Evolutionary conservation across 2,797 vertebrate genomes (phyloP), one percentile per base, ranked within the genome.

Genomic region (Clangula hyemalis): DNA sequence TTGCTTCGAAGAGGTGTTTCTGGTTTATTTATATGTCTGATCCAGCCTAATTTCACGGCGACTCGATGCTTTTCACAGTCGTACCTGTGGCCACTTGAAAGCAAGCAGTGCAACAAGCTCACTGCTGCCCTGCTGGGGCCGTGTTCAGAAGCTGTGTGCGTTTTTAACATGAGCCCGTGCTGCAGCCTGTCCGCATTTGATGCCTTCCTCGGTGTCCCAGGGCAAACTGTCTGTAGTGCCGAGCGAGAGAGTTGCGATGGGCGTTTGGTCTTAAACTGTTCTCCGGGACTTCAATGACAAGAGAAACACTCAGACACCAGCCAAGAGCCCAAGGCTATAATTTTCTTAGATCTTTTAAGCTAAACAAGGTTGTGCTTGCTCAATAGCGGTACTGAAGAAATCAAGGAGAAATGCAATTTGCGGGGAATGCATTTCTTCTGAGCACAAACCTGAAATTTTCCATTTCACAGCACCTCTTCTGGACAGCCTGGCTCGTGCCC

Each of bases 321-420:
- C 91, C 80, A 69, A 71, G 79, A 84, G 93, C 91, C 93, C 19
- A 0, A 22, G 93, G 95, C 90, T 86, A 43, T 4, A 7, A 78
- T 91, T 91, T 95, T 19, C 91, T 90, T 11, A 58, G 34, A 21
- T 54, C 91, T 96, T 87, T 91, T 76, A 95, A 87, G 64, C 79
- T 85, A 3, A 90, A 45, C 66, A 53, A 84, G 71, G 74, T 38
- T 87, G 85, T 76, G 34, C 41, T 85, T 87, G 32, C 4, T 75
- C 45, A 61, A 70, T 72, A 90, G 32, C 53, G 39, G 72, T 3
- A 18, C 36, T 54, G 49, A 66, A 70, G 27, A 45, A 94, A 94
- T 47, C 79, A 75, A 88, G 79, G 79, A 0, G 19, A 81, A 86
- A 92, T 22, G 60, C 38, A 65, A 64, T 91, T 68, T 72, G 70